Conservation (phyloP, 2,888 invertebrate species). For the Xylota sylvarum region DNA sequence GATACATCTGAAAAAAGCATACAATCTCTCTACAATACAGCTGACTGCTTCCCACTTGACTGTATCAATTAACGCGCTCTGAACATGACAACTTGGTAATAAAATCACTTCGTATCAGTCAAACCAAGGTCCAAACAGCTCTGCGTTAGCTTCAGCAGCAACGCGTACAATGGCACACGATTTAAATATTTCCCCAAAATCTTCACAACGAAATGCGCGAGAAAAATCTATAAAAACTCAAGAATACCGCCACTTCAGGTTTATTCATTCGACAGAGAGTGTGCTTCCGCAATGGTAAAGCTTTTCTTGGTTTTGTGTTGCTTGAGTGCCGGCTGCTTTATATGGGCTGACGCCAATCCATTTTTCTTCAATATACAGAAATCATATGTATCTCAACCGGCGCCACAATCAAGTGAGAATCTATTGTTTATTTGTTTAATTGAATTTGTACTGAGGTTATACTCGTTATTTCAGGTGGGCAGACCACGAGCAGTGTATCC, state of each 20-base stretch:
- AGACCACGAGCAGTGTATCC: neutral
- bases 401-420: constrained; percentile 34
- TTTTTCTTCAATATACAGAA: constrained; percentile 59
- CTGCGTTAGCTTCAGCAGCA: neutral
- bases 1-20: neutral
- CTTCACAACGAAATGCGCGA: neutral
- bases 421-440: neutral
- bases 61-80: constrained; percentile 7
- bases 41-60: neutral
- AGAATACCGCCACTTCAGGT: constrained; percentile 60
- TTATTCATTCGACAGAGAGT: constrained; percentile 65
- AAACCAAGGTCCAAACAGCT: neutral
- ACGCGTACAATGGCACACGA: constrained; percentile 4
- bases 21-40: neutral
- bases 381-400: constrained; percentile 40
- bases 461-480: constrained; percentile 14
- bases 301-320: constrained; percentile 52
- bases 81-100: constrained; percentile 10
- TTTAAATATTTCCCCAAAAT: constrained; percentile 38
- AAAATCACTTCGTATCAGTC: neutral
- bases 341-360: constrained; percentile 54
- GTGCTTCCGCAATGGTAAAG: constrained; percentile 64
- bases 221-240: constrained; percentile 68
- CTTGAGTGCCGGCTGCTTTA: constrained; percentile 45
- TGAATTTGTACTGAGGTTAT: neutral